Conservation (phyloP, 1,140 invertebrate species). For the Mactra quadrangularis region DNA sequence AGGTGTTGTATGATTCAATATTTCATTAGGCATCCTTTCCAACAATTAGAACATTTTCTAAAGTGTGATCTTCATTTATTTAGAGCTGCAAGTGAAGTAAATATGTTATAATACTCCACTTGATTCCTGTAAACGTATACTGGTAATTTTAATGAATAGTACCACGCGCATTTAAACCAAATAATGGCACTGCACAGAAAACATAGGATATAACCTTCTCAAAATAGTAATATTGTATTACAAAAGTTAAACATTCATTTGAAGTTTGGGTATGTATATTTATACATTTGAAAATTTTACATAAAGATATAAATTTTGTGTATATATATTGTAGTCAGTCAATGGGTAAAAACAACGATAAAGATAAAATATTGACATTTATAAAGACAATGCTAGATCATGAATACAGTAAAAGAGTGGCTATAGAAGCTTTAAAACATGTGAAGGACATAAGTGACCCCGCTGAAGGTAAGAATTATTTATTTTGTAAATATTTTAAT, state of each 20-base stretch:
- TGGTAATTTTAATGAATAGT: too few relatives aligned
- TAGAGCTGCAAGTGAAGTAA: constrained; percentile 52
- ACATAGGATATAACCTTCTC: too few relatives aligned
- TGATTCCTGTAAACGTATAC: constrained; percentile 38
- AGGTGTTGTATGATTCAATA: neutral
- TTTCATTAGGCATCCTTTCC: constrained; percentile 21
- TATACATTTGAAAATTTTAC: too few relatives aligned
- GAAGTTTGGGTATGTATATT: too few relatives aligned
- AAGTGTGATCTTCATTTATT: constrained; percentile 56
- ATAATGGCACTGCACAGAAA: too few relatives aligned
- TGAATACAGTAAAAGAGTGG: constrained; percentile 53
- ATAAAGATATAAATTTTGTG: too few relatives aligned
- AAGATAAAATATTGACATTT: constrained; percentile 45
- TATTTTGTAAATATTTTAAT: neutral
- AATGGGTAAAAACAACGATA: constrained; percentile 28
- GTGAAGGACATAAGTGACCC: constrained; percentile 59
- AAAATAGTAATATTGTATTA: too few relatives aligned
- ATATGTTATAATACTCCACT: constrained; percentile 54
- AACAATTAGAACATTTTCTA: constrained; percentile 34
- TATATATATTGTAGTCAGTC: constrained; percentile 6
- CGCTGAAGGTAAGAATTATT: constrained; percentile 61
- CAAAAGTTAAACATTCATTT: too few relatives aligned
- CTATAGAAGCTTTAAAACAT: constrained; percentile 49
- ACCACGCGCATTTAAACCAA: too few relatives aligned
- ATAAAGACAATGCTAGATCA: constrained; percentile 25